Base-by-base conservation (phyloP, 2,113 vertebrate genomes). In the Dascyllus trimaculatus region DNA sequence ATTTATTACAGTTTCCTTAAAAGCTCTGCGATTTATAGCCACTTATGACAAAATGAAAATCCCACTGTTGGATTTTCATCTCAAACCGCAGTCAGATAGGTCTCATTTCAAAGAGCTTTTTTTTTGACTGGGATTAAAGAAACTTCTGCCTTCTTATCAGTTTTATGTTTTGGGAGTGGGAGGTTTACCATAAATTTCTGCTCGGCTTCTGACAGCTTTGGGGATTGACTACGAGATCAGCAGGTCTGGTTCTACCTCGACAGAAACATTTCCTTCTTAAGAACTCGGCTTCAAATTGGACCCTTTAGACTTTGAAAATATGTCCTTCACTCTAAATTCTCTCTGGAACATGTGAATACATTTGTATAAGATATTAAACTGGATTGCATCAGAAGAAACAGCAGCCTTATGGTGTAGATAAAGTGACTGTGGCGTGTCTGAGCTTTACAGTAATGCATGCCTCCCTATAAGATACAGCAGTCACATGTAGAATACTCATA, bases 51-150 rank as follows among this genome's bases (percentile, higher is more conserved):
- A 76, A 71, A 61, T 32, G 11, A 43, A 80, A 69, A 46, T 63
- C 58, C 48, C 49, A 1, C 49, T 2, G 25, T 29, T 53, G 22
- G 52, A 75, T 64, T 78, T 80, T 62, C 8, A 52, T 65, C 40
- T 71, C 7, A 80, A 68, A 65, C 13, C 2, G 4, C 45, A 78
- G 21, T 54, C 64, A 24, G 45, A 75, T 21, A 63, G 35, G 29
- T 71, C 54, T 67, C 6, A 64, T 67, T 82, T 68, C 14, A 53
- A 49, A 80, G 62, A 60, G 35, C 65, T 74, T 76, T 81, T 81
- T 74, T 76, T 81, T 81, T 59, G 29, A 70, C 56, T n/a, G 14
- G 59, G 78, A 24, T 43, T 86, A 78, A 82, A 76, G 18, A 72
- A 72, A 72, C 25, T 17, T 26, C 32, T 58, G 40, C 38, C 59